phyloP scores from a whole-genome alignment of 2,797 vertebrate species.

The Pangasius krempfi region DNA sequence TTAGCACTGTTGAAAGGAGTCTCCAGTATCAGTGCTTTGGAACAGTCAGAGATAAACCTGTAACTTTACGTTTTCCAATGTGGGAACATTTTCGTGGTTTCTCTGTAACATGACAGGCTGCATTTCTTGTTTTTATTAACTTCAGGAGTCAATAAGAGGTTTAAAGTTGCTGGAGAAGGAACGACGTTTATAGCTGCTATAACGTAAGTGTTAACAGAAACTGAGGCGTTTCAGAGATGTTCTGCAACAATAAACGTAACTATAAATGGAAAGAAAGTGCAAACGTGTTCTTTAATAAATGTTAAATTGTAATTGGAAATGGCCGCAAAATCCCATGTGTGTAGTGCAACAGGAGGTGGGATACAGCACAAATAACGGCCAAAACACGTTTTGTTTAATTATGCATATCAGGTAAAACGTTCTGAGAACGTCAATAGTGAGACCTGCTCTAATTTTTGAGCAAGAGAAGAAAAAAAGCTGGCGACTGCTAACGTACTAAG shows the following conservation, averaged over 20 bases:
- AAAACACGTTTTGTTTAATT: neutral
- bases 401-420: neutral
- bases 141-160: neutral
- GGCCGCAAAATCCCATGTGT: neutral
- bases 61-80: neutral
- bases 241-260: neutral
- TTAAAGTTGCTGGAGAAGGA: neutral
- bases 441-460: neutral
- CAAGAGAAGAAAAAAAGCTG: neutral
- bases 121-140: neutral
- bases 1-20: neutral
- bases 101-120: neutral
- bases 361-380: neutral
- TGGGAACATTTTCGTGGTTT: neutral
- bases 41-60: neutral
- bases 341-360: neutral
- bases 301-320: neutral
- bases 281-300: neutral
- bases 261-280: neutral
- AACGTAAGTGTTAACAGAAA: neutral
- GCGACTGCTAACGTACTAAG: neutral
- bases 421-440: neutral
- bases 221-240: neutral
- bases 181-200: neutral
- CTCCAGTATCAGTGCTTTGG: neutral